Evolutionary conservation across 2,797 vertebrate species (phyloP).

Genomic region (Sciurus carolinensis): DNA sequence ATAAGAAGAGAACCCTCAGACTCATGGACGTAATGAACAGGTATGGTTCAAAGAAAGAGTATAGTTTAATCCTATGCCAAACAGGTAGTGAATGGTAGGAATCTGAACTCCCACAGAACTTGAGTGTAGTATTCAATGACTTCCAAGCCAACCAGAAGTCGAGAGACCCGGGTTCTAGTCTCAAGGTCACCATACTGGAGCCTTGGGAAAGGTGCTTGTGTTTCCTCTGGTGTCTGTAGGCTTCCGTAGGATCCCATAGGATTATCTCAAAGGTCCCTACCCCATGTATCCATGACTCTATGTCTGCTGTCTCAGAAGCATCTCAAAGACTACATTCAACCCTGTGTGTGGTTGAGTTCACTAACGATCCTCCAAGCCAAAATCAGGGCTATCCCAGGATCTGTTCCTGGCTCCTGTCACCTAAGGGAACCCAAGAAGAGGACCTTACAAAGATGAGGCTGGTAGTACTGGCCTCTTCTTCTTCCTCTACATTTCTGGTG

Average conservation of each 20-base stretch:
- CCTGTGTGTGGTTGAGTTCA: accelerated
- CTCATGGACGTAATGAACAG: background rate
- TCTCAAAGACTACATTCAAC: background rate
- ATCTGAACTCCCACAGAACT: background rate
- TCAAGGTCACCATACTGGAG: background rate
- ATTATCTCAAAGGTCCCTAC: background rate
- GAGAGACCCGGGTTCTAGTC: background rate
- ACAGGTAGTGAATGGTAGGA: background rate
- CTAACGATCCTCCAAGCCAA: accelerated
- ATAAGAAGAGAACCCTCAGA: background rate
- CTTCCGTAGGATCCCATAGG: background rate
- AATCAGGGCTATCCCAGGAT: background rate
- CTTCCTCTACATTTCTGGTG: background rate
- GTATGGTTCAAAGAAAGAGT: background rate
- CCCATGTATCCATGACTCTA: background rate
- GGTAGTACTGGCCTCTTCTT: background rate
- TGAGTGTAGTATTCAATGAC: background rate
- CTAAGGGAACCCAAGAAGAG: background rate
- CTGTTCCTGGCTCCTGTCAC: accelerated
- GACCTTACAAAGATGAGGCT: background rate
- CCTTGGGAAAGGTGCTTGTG: background rate
- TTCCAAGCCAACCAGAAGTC: background rate
- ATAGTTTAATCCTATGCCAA: accelerated
- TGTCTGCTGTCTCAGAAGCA: background rate
- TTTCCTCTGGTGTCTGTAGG: background rate